Conservation (phyloP, 2,113 vertebrate species). For the Cisticola juncidis region DNA sequence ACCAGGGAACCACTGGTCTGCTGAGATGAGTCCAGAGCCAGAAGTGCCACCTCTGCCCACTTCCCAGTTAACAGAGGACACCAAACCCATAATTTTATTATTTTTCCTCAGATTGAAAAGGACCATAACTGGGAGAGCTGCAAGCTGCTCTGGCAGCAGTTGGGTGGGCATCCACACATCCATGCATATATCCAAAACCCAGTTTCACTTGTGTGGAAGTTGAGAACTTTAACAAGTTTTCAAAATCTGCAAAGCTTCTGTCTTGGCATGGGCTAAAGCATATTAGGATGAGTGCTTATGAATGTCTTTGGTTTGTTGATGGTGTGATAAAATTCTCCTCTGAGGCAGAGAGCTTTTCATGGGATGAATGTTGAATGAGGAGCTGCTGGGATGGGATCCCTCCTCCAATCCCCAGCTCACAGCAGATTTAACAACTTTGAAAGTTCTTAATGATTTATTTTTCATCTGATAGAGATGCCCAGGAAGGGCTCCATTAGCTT, state of each 20-base stretch:
- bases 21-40: neutral
- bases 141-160: neutral
- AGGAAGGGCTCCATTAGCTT: conserved; percentile 18
- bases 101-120: neutral
- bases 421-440: neutral
- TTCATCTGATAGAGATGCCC: neutral
- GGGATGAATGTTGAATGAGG: neutral
- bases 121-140: neutral
- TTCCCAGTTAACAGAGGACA: neutral
- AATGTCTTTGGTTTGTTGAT: neutral
- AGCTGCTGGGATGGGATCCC: neutral
- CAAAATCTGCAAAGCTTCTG: neutral
- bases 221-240: neutral
- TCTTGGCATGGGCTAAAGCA: neutral
- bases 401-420: neutral
- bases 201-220: neutral
- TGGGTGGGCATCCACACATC: neutral
- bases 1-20: neutral
- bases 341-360: neutral
- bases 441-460: neutral
- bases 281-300: neutral
- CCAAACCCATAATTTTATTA: neutral
- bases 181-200: neutral
- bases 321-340: neutral
- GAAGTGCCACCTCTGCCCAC: neutral